phyloP scores from a whole-genome alignment of 2,113 vertebrate genomes.

The Columbina picui region DNA sequence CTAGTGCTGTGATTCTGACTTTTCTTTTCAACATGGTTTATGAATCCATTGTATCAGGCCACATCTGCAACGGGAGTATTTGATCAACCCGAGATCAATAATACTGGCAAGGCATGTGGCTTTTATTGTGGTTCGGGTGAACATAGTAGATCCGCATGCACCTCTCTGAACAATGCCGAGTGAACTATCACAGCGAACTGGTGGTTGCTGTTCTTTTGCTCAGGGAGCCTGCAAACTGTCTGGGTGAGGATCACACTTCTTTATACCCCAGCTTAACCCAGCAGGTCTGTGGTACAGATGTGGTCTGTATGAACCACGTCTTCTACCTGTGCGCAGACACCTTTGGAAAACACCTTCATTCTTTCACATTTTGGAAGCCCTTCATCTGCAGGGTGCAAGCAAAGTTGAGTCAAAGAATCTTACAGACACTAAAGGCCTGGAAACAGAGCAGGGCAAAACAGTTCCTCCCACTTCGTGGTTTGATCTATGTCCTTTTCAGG shows the following conservation, averaged over 20 bases:
- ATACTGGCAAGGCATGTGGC: background rate
- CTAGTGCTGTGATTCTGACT: background rate
- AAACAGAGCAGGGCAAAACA: background rate
- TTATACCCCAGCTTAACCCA: background rate
- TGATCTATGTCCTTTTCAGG: background rate
- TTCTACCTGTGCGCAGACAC: fast-evolving
- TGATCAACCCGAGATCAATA: background rate
- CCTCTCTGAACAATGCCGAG: background rate
- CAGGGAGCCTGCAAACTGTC: background rate
- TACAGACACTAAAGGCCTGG: background rate
- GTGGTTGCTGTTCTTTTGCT: background rate
- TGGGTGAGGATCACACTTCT: background rate
- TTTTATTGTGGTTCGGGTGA: background rate
- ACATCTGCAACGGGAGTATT: background rate
- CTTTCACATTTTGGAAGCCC: background rate
- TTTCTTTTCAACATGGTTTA: background rate
- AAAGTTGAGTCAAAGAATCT: background rate
- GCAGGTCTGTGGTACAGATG: background rate
- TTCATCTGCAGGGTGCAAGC: background rate
- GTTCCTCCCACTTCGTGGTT: background rate
- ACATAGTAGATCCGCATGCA: background rate
- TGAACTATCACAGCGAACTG: fast-evolving
- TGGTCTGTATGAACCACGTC: background rate
- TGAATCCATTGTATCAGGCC: background rate
- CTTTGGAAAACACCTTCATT: background rate